These are phyloP conservation scores for Volucella inflata DNA, from an alignment of 2,888 invertebrate species.

Conservation along the genomic window DNA sequence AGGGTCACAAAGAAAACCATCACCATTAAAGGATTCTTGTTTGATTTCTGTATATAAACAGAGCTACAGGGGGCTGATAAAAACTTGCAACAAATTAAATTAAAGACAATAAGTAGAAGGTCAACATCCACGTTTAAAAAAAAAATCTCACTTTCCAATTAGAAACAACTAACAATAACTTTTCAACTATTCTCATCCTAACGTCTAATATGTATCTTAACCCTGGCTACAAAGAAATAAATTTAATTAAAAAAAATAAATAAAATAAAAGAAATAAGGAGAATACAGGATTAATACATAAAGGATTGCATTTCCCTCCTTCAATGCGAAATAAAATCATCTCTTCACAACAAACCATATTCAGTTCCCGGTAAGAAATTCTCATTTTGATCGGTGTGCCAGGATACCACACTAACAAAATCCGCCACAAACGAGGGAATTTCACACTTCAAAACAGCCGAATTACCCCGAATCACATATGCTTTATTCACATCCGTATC, in stretches of 20 bases:
- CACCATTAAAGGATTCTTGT: no score
- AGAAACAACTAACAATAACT: no score
- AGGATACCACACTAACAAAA: constrained; percentile 93
- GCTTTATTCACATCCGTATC: constrained; percentile 96
- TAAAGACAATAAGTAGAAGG: no score
- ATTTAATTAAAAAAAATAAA: not conserved
- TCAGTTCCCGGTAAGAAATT: constrained; percentile 83
- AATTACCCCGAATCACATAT: constrained; percentile 94
- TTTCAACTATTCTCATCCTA: no score
- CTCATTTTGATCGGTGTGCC: constrained; percentile 89
- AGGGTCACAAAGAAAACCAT: no score
- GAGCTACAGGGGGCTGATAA: no score
- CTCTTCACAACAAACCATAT: constrained; percentile 82
- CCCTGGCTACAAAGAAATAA: not conserved
- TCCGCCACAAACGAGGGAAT: constrained; percentile 97
- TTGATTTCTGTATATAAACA: no score
- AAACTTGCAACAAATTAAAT: no score
- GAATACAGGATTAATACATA: not conserved
- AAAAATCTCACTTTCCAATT: no score
- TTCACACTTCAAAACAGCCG: constrained; percentile 94
- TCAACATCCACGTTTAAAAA: no score
- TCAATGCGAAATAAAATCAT: constrained; percentile 19
- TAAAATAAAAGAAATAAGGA: constrained; percentile 15
- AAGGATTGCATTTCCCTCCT: constrained; percentile 38
- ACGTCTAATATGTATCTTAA: not conserved